Conservation (phyloP, 2,888 invertebrate genomes). For the Catocala sponsa region DNA sequence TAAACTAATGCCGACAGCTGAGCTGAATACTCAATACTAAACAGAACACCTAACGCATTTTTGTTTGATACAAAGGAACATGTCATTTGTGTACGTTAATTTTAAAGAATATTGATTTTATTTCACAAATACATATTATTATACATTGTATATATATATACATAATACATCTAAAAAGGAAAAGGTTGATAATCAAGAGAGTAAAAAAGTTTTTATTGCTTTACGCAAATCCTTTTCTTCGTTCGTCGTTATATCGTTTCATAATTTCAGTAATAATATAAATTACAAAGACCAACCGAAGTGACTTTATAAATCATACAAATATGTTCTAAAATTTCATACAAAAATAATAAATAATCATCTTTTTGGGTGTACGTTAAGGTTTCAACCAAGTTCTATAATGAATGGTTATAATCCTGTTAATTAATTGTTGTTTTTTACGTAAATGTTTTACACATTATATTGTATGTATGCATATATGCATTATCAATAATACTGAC, state of each 20-base stretch:
- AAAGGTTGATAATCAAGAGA: not conserved
- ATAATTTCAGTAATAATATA: slow-evolving; percentile 30
- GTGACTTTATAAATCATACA: slow-evolving; percentile 35
- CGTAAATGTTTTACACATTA: too few species aligned
- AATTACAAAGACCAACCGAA: slow-evolving; percentile 36
- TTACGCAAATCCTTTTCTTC: slow-evolving; percentile 22
- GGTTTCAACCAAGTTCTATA: slow-evolving; percentile 7
- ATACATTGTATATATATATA: too few species aligned
- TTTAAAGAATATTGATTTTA: too few species aligned
- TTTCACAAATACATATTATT: too few species aligned
- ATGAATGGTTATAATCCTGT: too few species aligned
- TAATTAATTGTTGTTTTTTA: too few species aligned
- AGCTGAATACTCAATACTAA: slow-evolving; percentile 40
- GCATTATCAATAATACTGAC: too few species aligned
- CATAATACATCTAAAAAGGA: too few species aligned
- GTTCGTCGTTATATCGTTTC: slow-evolving; percentile 29
- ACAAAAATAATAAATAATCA: slow-evolving; percentile 26
- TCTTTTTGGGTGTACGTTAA: too few species aligned
- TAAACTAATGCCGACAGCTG: slow-evolving; percentile 51
- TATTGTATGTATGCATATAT: too few species aligned
- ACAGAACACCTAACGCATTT: slow-evolving; percentile 27
- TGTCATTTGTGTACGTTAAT: slow-evolving; percentile 4
- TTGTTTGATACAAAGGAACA: slow-evolving; percentile 9
- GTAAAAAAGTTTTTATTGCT: slow-evolving; percentile 41
- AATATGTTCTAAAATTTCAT: slow-evolving; percentile 27